Percentiles rank a stretch among this genome's conserved stretches.
Conservation (phyloP, 2,888 invertebrate genomes). For the Dynastes tityus region DNA sequence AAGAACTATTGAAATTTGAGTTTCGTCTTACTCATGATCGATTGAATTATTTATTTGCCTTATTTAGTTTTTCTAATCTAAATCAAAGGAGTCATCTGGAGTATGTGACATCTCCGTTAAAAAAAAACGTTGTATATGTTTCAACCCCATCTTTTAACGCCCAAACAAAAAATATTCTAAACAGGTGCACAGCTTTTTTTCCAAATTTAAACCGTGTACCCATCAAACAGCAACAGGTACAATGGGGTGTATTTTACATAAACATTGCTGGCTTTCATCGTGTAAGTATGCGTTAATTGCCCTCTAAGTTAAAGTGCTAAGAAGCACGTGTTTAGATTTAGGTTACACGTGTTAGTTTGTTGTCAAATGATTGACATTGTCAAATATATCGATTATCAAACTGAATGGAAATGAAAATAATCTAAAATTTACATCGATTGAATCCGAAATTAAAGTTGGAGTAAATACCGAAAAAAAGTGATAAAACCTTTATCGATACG, state of each 20-base stretch:
- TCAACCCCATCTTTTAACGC: slow-evolving; percentile 32
- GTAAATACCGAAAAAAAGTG: slow-evolving; percentile 59
- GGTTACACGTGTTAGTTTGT: slow-evolving; percentile 32
- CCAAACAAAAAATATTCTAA: slow-evolving; percentile 41
- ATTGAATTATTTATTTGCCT: too few species aligned
- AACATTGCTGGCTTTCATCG: slow-evolving; percentile 48
- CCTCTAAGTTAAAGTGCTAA: slow-evolving; percentile 46
- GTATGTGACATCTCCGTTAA: not conserved
- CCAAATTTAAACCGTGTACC: slow-evolving; percentile 36
- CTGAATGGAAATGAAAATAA: slow-evolving; percentile 19
- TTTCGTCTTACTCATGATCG: too few species aligned
- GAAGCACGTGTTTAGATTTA: slow-evolving; percentile 47
- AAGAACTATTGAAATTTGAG: slow-evolving; percentile 15
- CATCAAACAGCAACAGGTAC: slow-evolving; percentile 34
- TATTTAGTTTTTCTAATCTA: not conserved
- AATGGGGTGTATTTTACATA: slow-evolving; percentile 48
- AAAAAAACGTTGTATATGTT: slow-evolving; percentile 29
- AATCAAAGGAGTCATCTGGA: slow-evolving; percentile 34
- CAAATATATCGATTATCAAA: not conserved
- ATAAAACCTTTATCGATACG: slow-evolving; percentile 63
- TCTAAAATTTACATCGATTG: slow-evolving; percentile 55
- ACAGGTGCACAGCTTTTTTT: slow-evolving; percentile 43
- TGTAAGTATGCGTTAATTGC: slow-evolving; percentile 48
- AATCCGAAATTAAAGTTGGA: slow-evolving; percentile 56
- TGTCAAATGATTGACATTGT: not conserved